Conservation (phyloP, 2,888 invertebrate species). For the Globia sparganii region DNA sequence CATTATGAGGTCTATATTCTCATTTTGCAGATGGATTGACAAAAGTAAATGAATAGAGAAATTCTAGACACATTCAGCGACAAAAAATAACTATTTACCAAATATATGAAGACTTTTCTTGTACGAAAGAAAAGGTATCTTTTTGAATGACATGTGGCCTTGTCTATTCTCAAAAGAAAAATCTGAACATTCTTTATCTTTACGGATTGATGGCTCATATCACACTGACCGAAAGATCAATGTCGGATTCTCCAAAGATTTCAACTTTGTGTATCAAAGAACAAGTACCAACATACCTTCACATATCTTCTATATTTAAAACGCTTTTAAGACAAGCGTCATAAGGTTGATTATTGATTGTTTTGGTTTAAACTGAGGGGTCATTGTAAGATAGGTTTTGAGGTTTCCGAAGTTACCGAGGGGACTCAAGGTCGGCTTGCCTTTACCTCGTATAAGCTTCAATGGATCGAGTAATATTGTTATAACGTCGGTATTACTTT, state of each 20-base stretch:
- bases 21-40: neutral
- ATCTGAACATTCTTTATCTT: conserved; percentile 27
- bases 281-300: neutral
- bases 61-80: neutral
- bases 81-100: neutral
- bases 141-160: conserved; percentile 1
- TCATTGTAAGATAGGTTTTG: neutral
- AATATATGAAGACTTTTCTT: neutral
- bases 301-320: conserved; percentile 1
- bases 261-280: conserved; percentile 39
- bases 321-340: fast-evolving
- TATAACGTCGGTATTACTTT: conserved; percentile 6
- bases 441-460: conserved; percentile 27
- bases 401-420: conserved; percentile 22
- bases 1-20: neutral
- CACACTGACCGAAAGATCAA: conserved; percentile 52
- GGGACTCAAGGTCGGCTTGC: conserved; percentile 29
- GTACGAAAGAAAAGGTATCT: neutral
- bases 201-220: conserved; percentile 32
- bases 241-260: conserved; percentile 48
- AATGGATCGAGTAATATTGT: conserved; percentile 29
- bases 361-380: neutral
- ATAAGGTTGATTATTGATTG: neutral
- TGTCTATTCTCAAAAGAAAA: conserved; percentile 26
- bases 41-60: neutral